phyloP scores from a whole-genome alignment of 2,797 vertebrate species.

The Darevskia nairensis region DNA sequence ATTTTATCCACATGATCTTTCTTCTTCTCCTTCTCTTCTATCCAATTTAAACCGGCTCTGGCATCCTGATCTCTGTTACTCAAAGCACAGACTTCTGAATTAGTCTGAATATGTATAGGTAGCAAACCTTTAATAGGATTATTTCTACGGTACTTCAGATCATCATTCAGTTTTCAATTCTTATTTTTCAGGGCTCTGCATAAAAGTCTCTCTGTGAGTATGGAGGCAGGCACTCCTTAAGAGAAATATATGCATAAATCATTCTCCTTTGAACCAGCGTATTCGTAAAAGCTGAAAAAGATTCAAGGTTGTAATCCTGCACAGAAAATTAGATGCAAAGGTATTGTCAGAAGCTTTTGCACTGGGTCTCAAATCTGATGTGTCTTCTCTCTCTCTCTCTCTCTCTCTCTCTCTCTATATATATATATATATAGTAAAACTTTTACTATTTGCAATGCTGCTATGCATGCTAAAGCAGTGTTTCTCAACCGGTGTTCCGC shows the following conservation, averaged over 20 bases:
- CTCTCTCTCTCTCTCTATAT: too few species aligned
- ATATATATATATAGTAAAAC: too few species aligned
- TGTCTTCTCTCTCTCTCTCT: too few species aligned
- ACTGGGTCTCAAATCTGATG: too few species aligned
- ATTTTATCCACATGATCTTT: background rate
- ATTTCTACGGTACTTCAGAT: conserved; percentile 50
- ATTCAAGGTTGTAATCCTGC: background rate
- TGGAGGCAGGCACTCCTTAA: conserved; percentile 8
- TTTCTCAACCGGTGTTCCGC: too few species aligned
- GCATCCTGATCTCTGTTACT: conserved; percentile 45
- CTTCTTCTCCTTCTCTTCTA: background rate
- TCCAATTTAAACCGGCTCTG: background rate
- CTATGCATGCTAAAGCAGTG: too few species aligned
- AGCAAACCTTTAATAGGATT: conserved; percentile 54
- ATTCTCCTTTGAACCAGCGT: conserved; percentile 44
- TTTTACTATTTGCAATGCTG: too few species aligned
- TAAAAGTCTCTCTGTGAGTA: conserved; percentile 31
- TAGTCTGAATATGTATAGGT: conserved; percentile 50
- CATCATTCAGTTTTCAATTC: conserved; percentile 54
- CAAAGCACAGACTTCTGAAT: conserved; percentile 24
- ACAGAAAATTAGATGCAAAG: background rate
- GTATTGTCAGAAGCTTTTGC: too few species aligned
- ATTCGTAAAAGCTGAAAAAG: conserved; percentile 33
- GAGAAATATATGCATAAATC: conserved; percentile 19
- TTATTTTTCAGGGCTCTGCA: conserved; percentile 57